A percentile compares a stretch with the other conserved stretches of the same genome.
Evolutionary conservation across 2,797 vertebrate species (phyloP).

Genomic region (Lutjanus argentimaculatus): DNA sequence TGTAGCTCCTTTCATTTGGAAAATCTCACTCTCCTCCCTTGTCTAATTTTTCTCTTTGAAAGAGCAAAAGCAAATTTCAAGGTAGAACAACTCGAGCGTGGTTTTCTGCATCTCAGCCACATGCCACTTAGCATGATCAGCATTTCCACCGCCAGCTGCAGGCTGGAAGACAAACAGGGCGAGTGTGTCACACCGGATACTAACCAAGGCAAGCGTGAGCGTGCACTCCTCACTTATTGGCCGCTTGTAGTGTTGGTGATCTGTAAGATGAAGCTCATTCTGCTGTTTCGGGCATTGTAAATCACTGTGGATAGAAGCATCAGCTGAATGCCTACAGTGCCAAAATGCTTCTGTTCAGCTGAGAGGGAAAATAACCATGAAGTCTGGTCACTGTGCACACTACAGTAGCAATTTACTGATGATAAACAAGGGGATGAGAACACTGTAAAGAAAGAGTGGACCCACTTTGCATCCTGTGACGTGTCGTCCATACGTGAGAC

Average conservation of each 20-base stretch:
- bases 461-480: neutral
- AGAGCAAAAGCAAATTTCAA: conserved; percentile 32
- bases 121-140: conserved; percentile 50
- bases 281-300: conserved; percentile 17
- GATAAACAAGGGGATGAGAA: neutral
- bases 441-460: neutral
- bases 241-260: conserved; percentile 13
- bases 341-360: conserved; percentile 12
- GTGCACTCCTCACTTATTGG: conserved; percentile 7
- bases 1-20: conserved; percentile 10
- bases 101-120: conserved; percentile 35
- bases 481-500: neutral
- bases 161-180: conserved; percentile 37
- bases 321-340: conserved; percentile 34
- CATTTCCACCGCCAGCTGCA: conserved; percentile 44
- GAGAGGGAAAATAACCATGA: conserved; percentile 1
- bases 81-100: conserved; percentile 8
- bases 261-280: conserved; percentile 37
- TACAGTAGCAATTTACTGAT: conserved; percentile 2
- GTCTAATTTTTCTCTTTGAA: conserved; percentile 17
- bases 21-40: neutral
- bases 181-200: conserved; percentile 35
- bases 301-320: conserved; percentile 12
- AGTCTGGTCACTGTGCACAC: conserved; percentile 11
- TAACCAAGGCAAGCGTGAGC: conserved; percentile 23